phyloP scores from a whole-genome alignment of 2,113 vertebrate genomes.

The Crotalus horridus region DNA sequence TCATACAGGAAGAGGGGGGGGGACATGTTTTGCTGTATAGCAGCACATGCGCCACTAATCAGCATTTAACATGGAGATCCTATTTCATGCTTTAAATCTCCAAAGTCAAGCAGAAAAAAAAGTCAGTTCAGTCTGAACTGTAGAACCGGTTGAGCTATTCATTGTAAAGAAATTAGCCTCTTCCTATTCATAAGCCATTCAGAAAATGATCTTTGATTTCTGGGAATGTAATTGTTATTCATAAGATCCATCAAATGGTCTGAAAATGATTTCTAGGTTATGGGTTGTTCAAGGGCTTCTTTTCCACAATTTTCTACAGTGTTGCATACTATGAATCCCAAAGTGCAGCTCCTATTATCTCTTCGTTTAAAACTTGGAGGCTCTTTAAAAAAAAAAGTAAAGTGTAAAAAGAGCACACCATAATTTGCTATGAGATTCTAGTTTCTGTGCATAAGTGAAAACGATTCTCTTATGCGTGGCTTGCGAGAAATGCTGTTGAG shows the following conservation, averaged over 20 bases:
- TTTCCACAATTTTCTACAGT: constrained; percentile 15
- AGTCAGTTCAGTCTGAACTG: neutral
- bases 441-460: neutral
- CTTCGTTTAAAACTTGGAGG: neutral
- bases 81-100: constrained; percentile 25
- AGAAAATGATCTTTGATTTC: constrained; percentile 39
- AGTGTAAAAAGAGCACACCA: neutral
- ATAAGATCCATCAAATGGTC: constrained; percentile 17
- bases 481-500: neutral
- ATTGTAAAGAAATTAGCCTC: constrained; percentile 26
- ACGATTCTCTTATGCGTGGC: neutral
- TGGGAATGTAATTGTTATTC: constrained; percentile 28
- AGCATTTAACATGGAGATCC: constrained; percentile 38
- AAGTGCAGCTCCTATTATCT: neutral
- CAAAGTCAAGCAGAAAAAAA: constrained; percentile 11
- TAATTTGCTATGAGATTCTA: neutral
- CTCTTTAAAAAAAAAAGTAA: constrained; percentile 21
- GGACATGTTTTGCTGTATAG: constrained; percentile 36
- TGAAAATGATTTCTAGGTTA: constrained; percentile 12
- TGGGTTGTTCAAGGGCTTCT: constrained; percentile 15
- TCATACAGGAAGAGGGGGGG: constrained; percentile 39
- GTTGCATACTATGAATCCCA: constrained; percentile 8
- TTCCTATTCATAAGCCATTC: constrained; percentile 28
- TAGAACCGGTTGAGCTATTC: constrained; percentile 12
- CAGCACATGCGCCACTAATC: constrained; percentile 30